These are phyloP conservation scores for Mactra quadrangularis DNA, from an alignment of 1,140 invertebrate species.

Conservation along the genomic window DNA sequence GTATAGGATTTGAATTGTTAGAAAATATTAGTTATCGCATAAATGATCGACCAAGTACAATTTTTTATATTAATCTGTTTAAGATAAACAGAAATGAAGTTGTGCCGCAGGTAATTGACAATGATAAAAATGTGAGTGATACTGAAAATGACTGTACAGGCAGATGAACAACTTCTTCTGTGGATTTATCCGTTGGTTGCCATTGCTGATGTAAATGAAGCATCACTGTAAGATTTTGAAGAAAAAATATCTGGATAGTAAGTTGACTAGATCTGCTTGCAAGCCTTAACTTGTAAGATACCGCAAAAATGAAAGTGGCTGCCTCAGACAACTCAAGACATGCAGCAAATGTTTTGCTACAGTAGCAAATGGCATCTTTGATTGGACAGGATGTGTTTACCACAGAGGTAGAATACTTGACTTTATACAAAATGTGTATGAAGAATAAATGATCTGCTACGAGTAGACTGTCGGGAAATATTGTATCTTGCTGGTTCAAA, in stretches of 20 bases:
- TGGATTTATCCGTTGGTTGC: constrained; percentile 50
- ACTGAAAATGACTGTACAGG: constrained; percentile 22
- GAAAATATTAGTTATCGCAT: constrained; percentile 59
- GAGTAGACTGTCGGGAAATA: constrained; percentile 35
- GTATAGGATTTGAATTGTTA: constrained; percentile 35
- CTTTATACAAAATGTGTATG: constrained; percentile 36
- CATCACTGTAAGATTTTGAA: constrained; percentile 13
- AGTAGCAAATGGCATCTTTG: constrained; percentile 58
- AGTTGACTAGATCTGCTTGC: constrained; percentile 17
- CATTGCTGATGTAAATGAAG: constrained; percentile 56
- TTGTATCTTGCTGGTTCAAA: constrained; percentile 51
- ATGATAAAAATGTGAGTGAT: constrained; percentile 25
- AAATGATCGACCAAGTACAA: constrained; percentile 56
- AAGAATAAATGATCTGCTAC: constrained; percentile 31
- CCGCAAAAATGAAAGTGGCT: constrained; percentile 50
- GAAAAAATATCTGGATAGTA: background rate
- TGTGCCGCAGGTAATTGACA: constrained; percentile 44
- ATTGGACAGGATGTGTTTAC: constrained; percentile 28
- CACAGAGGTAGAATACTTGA: background rate
- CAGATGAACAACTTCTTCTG: constrained; percentile 40
- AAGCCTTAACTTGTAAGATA: constrained; percentile 1
- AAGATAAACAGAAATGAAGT: constrained; percentile 44
- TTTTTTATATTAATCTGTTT: constrained; percentile 37
- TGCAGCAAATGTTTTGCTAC: constrained; percentile 50
- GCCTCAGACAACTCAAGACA: constrained; percentile 49